phyloP scores from a whole-genome alignment of 2,797 vertebrate species.

The Megaceryle alcyon region DNA sequence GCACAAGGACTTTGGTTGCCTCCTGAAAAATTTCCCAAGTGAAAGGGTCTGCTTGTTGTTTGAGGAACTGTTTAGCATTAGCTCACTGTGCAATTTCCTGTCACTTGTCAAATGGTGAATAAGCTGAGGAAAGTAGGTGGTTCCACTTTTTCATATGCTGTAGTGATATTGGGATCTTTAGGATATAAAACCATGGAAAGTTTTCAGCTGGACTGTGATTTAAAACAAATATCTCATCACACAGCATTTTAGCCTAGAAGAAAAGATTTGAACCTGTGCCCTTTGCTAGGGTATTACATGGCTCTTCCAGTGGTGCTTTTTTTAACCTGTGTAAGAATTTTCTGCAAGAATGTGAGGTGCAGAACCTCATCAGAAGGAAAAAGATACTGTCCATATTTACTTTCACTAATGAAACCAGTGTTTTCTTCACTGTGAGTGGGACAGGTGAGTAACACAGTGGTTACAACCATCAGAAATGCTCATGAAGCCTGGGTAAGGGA shows the following conservation, averaged over 20 bases:
- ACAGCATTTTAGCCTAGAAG: not conserved
- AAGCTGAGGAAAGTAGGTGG: slow-evolving; percentile 26
- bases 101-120: not conserved
- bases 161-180: not conserved
- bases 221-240: not conserved
- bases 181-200: not conserved
- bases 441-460: not conserved
- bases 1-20: not conserved
- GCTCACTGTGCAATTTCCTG: slow-evolving; percentile 44
- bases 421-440: not conserved
- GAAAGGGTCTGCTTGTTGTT: slow-evolving; percentile 3
- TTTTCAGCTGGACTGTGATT: not conserved
- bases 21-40: slow-evolving; percentile 28
- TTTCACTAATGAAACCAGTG: not conserved
- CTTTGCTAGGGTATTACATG: not conserved
- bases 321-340: not conserved
- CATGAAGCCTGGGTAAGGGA: not conserved
- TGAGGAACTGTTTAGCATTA: slow-evolving; percentile 46
- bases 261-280: not conserved
- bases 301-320: not conserved
- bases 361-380: not conserved
- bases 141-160: not conserved
- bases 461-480: not conserved
- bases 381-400: not conserved
- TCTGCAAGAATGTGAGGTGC: not conserved